Evolutionary conservation across 2,113 vertebrate species (phyloP), one percentile per base, ranked within the genome.

Genomic region (Datnioides undecimradiatus): DNA sequence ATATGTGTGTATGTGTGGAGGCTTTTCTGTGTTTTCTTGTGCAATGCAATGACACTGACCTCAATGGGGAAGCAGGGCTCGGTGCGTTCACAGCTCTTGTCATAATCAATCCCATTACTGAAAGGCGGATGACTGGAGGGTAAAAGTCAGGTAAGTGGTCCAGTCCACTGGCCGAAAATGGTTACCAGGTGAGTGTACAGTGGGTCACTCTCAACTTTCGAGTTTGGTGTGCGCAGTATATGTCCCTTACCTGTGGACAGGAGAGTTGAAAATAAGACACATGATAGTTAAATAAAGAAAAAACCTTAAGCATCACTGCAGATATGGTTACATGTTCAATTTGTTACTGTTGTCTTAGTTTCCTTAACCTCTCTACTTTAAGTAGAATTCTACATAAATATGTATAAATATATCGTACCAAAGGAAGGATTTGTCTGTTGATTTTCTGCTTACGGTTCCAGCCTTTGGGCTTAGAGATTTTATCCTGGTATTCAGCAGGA

Each of bases 71-170:
- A 92, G 73, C 88, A 91, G 23, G 97, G 97, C 0, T 92, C 92
- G 4, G 85, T 65, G 64, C 94, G 94, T 11, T 86, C 85, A 52
- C 97, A 97, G 85, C 82, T 95, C 6, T 29, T 55, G 5, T 85
- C 87, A 29, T 96, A 97, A 74, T 96, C 66, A 14, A 90, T 36
- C 0, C 85, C 84, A 0, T 88, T 81, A 29, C 69, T 31, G 25
- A 94, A 96, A 27, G 95, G n/a, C 85, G 78, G 23, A 94, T 94
- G 67, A 94, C 87, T 0, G 96, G 94, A 1, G 95, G 95, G 0
- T 95, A 23, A 98, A 92, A 59, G 95, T 93, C 46, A 97, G 45
- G 80, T 98, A 96, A 96, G 0, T 99, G 97, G 79, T 97, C 97
- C 97, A 0, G 95, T 87, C 72, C 97, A 94, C 82, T 98, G 97